A percentile compares a stretch with the other conserved stretches of the same genome.
Conservation (phyloP, 1,140 invertebrate genomes). For the Drosophila truncata region DNA sequence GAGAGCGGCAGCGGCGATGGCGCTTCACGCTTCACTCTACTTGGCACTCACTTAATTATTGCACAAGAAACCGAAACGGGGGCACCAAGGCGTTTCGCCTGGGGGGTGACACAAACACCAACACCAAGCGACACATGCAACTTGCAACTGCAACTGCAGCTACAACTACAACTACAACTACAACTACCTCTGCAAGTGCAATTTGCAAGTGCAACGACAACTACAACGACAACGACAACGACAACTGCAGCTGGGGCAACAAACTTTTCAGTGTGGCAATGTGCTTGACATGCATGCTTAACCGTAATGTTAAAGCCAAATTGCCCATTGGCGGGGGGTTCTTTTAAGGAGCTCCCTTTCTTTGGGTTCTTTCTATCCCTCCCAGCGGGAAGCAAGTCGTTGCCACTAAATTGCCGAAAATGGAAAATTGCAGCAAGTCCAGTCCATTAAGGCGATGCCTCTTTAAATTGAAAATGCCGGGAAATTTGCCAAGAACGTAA, state of each 20-base stretch:
- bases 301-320: constrained; percentile 65
- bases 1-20: constrained; percentile 48
- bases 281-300: constrained; percentile 81
- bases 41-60: constrained; percentile 83
- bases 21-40: constrained; percentile 76
- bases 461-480: constrained; percentile 5
- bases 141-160: constrained; percentile 38
- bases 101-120: constrained; percentile 28
- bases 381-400: constrained; percentile 6
- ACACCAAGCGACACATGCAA: constrained; percentile 22
- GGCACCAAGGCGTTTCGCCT: constrained; percentile 65
- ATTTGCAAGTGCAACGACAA: constrained; percentile 37
- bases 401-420: constrained; percentile 23
- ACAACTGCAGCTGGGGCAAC: constrained; percentile 69
- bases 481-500: neutral
- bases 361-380: neutral
- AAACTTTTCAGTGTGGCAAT: constrained; percentile 75
- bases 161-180: constrained; percentile 20
- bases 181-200: constrained; percentile 27
- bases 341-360: neutral
- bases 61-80: constrained; percentile 77
- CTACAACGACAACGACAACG: constrained; percentile 34
- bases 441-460: neutral
- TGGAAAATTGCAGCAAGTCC: constrained; percentile 6
- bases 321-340: constrained; percentile 51